Percentiles rank a stretch among this genome's conserved stretches.
phyloP scores from a whole-genome alignment of 2,797 vertebrate genomes.

The Enteromius argenteus region DNA sequence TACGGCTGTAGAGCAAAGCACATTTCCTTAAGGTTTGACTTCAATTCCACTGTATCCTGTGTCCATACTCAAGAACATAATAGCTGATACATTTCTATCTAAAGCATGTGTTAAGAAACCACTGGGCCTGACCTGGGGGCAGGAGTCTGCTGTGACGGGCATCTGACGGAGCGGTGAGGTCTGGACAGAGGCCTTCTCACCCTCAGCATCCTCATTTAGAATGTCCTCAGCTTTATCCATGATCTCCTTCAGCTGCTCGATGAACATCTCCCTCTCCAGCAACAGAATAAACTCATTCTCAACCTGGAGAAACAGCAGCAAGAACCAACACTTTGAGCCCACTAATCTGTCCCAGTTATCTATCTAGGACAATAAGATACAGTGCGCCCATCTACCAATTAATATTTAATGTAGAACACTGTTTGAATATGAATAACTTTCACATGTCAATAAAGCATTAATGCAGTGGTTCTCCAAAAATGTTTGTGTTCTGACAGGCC shows the following conservation, averaged over 20 bases:
- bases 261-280: constrained; percentile 94
- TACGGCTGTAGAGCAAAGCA: background rate
- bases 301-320: constrained; percentile 78
- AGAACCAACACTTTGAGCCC: background rate
- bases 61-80: background rate
- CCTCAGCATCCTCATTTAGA: constrained; percentile 92
- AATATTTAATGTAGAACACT: background rate
- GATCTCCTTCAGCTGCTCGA: constrained; percentile 97
- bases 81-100: background rate
- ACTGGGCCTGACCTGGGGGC: constrained; percentile 69
- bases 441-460: background rate
- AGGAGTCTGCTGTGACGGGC: constrained; percentile 61
- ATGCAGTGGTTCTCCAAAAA: background rate
- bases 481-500: background rate
- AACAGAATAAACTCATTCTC: constrained; percentile 97
- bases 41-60: background rate
- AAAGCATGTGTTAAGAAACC: background rate
- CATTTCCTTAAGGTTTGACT: background rate
- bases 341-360: background rate
- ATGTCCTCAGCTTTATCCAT: constrained; percentile 98
- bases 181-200: constrained; percentile 85
- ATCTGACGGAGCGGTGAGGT: constrained; percentile 59
- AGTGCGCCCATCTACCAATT: background rate
- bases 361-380: background rate
- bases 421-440: background rate